A percentile compares a stretch with the other conserved stretches of the same genome.
phyloP scores from a whole-genome alignment of 2,113 vertebrate species.

The Monarcha castaneiventris region DNA sequence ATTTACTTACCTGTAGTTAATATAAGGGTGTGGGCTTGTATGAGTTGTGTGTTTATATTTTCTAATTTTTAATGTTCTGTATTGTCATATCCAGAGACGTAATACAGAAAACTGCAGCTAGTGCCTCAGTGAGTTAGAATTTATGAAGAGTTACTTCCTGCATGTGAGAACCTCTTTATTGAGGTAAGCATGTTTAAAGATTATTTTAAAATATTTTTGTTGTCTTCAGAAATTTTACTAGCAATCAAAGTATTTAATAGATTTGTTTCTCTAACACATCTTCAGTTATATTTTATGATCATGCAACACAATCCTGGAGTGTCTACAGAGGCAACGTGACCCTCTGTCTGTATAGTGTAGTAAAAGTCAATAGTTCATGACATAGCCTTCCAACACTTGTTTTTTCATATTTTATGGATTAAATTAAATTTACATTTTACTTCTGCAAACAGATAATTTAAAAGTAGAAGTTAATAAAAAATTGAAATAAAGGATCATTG shows the following conservation, averaged over 20 bases:
- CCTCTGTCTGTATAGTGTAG: background rate
- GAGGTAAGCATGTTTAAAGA: background rate
- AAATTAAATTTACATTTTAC: background rate
- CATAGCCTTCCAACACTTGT: background rate
- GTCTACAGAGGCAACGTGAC: background rate
- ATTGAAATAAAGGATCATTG: background rate
- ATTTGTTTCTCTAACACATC: background rate
- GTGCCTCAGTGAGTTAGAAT: background rate
- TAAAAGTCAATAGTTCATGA: background rate
- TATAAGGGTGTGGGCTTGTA: background rate
- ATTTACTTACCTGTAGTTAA: background rate
- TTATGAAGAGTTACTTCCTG: background rate
- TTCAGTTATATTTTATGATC: background rate
- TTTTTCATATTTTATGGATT: background rate
- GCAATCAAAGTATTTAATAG: background rate
- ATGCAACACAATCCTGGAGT: background rate
- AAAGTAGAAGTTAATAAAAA: background rate
- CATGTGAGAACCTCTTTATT: background rate
- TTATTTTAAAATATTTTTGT: background rate
- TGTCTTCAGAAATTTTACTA: background rate
- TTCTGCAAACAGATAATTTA: background rate
- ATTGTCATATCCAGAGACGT: background rate
- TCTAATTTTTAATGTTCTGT: background rate
- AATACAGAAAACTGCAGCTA: background rate
- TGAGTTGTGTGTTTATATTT: background rate